Evolutionary conservation across 2,797 vertebrate genomes (phyloP).

Genomic region (Potorous gilbertii): DNA sequence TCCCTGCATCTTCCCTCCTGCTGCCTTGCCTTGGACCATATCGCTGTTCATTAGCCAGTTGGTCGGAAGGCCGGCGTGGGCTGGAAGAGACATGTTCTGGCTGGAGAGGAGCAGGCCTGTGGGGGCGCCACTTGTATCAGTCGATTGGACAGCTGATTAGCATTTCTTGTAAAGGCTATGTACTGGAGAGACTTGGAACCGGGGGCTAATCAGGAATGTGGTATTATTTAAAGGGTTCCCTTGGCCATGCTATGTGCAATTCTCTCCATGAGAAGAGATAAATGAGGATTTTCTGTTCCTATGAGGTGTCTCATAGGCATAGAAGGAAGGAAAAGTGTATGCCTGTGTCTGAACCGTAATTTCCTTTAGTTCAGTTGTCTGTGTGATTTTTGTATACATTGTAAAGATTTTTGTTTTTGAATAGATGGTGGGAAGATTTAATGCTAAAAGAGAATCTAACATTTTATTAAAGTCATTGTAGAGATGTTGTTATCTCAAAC

Average conservation of each 20-base stretch:
- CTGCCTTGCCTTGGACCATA: neutral
- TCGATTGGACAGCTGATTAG: neutral
- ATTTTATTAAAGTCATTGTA: neutral
- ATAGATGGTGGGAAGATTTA: neutral
- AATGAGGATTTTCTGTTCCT: neutral
- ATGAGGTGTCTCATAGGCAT: neutral
- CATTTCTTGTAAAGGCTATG: neutral
- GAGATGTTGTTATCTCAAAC: neutral
- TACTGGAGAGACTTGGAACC: neutral
- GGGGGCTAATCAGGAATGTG: neutral
- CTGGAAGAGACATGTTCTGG: neutral
- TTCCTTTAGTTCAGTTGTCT: neutral
- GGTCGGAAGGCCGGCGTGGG: neutral
- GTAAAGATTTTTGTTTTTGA: neutral
- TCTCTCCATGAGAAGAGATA: neutral
- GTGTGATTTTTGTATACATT: neutral
- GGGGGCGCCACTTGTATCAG: neutral
- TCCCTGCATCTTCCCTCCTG: neutral
- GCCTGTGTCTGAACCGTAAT: neutral
- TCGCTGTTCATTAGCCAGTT: conserved; percentile 5
- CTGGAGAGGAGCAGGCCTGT: neutral
- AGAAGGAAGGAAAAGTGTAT: neutral
- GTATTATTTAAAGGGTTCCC: neutral
- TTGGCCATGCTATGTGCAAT: neutral
- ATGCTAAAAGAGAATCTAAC: neutral